Conservation (phyloP, 1,140 invertebrate genomes). For the Spodoptera frugiperda region DNA sequence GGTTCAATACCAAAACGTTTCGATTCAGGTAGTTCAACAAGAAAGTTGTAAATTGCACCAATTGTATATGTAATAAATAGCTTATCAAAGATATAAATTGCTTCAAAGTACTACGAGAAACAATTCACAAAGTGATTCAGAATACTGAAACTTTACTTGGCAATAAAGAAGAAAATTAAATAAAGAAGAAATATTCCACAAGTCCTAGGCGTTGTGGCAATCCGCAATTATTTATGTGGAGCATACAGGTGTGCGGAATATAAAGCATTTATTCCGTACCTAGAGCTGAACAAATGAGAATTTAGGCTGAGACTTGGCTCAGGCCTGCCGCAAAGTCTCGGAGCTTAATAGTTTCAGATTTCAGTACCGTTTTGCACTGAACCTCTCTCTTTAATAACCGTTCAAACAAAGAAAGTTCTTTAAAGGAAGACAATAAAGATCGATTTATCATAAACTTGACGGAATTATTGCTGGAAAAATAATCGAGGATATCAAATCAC, state of each 20-base stretch:
- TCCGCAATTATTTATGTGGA: conserved; percentile 52
- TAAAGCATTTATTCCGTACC: conserved; percentile 47
- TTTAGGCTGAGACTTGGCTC: conserved; percentile 38
- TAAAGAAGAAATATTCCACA: conserved; percentile 14
- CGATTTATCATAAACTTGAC: conserved; percentile 6
- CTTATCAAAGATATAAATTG: not conserved
- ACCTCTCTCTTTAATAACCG: not conserved
- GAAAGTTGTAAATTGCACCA: conserved; percentile 30
- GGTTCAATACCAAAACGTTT: conserved; percentile 54
- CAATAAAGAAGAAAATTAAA: conserved; percentile 21
- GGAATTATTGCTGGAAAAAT: conserved; percentile 6
- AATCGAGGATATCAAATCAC: conserved; percentile 3
- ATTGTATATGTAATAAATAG: not conserved
- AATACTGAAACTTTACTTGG: conserved; percentile 2
- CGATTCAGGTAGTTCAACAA: conserved; percentile 32
- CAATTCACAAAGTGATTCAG: not conserved
- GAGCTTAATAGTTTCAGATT: conserved; percentile 21
- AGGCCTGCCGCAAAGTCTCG: conserved; percentile 22
- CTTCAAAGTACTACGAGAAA: not conserved
- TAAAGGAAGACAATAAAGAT: not conserved
- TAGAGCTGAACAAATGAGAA: conserved; percentile 45
- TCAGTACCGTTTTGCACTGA: not conserved
- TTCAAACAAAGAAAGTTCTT: not conserved
- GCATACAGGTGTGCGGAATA: conserved; percentile 50
- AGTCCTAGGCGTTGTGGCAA: conserved; percentile 16